Evolutionary conservation across 2,888 invertebrate species (phyloP).

Genomic region (Oscheius sp.): DNA sequence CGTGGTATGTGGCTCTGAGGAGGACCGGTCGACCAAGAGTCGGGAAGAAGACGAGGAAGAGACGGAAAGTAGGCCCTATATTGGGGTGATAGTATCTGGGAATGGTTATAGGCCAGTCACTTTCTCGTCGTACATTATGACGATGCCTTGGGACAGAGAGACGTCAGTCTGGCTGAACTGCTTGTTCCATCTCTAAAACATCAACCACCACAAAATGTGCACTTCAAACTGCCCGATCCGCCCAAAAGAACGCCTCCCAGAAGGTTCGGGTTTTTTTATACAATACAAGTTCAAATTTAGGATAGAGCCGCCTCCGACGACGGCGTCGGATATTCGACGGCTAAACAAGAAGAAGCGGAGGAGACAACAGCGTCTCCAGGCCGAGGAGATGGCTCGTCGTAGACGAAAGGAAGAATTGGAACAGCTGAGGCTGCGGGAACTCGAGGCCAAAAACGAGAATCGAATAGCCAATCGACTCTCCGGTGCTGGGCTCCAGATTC

Average conservation of each 20-base stretch:
- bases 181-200: slow-evolving; percentile 46
- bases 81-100: neutral
- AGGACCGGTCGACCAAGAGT: slow-evolving; percentile 64
- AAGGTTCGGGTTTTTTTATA: neutral
- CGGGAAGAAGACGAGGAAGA: slow-evolving; percentile 62
- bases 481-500: slow-evolving; percentile 34
- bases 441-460: slow-evolving; percentile 6
- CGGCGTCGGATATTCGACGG: slow-evolving; percentile 1
- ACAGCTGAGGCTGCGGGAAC: neutral
- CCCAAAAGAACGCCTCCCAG: neutral
- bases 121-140: slow-evolving; percentile 41
- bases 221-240: neutral
- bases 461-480: slow-evolving; percentile 21
- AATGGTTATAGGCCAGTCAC: slow-evolving; percentile 33
- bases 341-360: slow-evolving; percentile 43
- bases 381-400: slow-evolving; percentile 29
- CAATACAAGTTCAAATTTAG: neutral
- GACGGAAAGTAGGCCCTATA: slow-evolving; percentile 54
- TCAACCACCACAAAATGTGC: slow-evolving; percentile 43
- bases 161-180: slow-evolving; percentile 28
- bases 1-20: slow-evolving; percentile 70
- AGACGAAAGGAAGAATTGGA: slow-evolving; percentile 31
- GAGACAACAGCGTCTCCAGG: slow-evolving; percentile 34
- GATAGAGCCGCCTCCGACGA: neutral
- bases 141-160: neutral